Evolutionary conservation across 2,888 invertebrate genomes (phyloP), one percentile per base, ranked within the genome.

Genomic region (Labia minor): DNA sequence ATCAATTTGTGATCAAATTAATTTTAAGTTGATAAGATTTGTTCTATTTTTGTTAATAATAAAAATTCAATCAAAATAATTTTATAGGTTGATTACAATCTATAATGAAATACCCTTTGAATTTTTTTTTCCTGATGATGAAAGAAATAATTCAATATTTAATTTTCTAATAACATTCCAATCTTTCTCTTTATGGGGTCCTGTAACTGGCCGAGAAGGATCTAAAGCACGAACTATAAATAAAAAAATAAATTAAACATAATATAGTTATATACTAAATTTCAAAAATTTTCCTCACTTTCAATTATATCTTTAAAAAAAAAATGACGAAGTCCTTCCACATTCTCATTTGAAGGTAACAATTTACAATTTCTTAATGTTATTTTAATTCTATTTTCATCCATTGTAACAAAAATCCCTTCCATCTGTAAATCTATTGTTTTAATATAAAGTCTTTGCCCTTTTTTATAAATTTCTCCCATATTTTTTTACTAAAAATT

Each of bases 371-470:
- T 49, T 10, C 14, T 49, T 14, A 49, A 49, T 8, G 49, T 49
- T 4, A 49, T n/a, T 16, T 49, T 49, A 3, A 14, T n/a, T 49
- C 14, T 49, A n/a, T 49, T 49, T 49, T 10, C 49, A 49, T 49
- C 49, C 4, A 49, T 49, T n/a, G 49, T 14, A 8, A 49, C 14
- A 16, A 49, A 49, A 49, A 49, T 11, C 14, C 49, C 49, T 49
- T 49, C 49, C 16, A 49, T 49, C 16, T 49, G 49, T 10, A 49
- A n/a, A 49, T 49, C 49, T 16, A 49, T 16, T 14, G n/a, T 49
- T 14, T 49, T 49, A n/a, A 49, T 49, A 49, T 49, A 49, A 49
- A 49, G 49, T 49, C 49, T 49, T 16, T 49, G 49, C 49, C 49
- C 49, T 49, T 49, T 49, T 49, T 49, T 49, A 49, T 49, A 49